Evolutionary conservation across 2,797 vertebrate species (phyloP).

Genomic region (Sebastes iracundus): DNA sequence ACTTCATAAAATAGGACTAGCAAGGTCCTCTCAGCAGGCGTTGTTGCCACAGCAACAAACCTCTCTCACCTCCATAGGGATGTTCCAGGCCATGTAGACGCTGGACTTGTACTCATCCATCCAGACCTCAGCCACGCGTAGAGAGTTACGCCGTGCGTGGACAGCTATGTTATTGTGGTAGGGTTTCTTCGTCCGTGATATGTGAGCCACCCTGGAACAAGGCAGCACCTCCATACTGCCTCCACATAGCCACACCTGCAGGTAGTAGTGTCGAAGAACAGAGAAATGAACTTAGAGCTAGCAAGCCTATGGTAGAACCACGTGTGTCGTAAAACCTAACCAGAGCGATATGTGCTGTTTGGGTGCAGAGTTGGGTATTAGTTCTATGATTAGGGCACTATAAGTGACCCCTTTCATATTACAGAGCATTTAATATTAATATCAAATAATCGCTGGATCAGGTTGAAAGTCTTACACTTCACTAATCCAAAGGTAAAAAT

Average conservation of each 20-base stretch:
- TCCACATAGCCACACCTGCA: conserved; percentile 96
- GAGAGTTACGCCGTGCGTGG: conserved; percentile 93
- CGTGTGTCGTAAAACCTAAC: not conserved
- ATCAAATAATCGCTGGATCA: not conserved
- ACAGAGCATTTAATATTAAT: not conserved
- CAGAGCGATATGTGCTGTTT: not conserved
- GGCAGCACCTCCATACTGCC: conserved; percentile 99
- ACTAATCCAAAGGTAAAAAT: not conserved
- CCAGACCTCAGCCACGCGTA: conserved; percentile 97
- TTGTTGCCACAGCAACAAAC: not conserved
- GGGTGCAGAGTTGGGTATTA: not conserved
- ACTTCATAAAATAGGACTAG: not conserved
- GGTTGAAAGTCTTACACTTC: not conserved
- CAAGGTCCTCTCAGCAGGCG: not conserved
- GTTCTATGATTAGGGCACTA: not conserved
- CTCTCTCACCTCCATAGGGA: conserved; percentile 90
- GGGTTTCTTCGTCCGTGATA: conserved; percentile 94
- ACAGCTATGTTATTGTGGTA: conserved; percentile 96
- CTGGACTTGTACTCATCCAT: conserved; percentile 96
- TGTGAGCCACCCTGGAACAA: conserved; percentile 96
- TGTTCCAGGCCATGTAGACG: conserved; percentile 98
- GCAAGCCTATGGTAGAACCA: not conserved
- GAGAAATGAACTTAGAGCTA: not conserved
- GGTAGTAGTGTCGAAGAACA: not conserved
- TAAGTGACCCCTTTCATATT: not conserved